Base-by-base conservation (phyloP, 1,140 invertebrate species). In the Zaprionus kolodkinae region DNA sequence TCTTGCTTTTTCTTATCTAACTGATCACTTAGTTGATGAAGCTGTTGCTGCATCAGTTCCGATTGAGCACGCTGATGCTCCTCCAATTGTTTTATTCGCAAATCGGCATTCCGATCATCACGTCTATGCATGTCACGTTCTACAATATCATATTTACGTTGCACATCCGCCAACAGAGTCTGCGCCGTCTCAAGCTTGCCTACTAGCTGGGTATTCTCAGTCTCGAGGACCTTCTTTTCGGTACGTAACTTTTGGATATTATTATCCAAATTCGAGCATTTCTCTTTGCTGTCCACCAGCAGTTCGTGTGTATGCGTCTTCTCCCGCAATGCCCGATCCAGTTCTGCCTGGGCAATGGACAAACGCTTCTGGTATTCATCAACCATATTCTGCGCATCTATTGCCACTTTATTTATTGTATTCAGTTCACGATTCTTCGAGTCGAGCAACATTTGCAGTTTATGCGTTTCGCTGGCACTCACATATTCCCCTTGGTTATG, bases 251-350 rank as follows among this genome's bases (percentile, higher is more conserved):
- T 92, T 1, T 73, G 60, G 21, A 92, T 81, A 6, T 61, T 71
- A 33, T 78, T 91, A 11, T 93, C 88, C 45, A 92, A 63, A 67
- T 92, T 80, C 0, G 91, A 92, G 62, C 89, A 86, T 15, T 79
- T 89, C 52, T 79, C 78, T 52, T 93, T 93, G 21, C 79, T 79
- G 15, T 93, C 92, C 9, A 93, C 94, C 63, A 94, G 92, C 64
- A 94, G 91, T 36, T 94, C 93, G 75, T 94, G 94, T 13, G 93
- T 93, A 65, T 94, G 93, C 50, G 94, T 92, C 12, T 94, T 82
- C 12, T 93, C 94, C 0, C 94, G 81, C 35, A 93, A 88, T 2
- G 93, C 93, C 21, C 94, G 93, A 25, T 94, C 94, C 45, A 93
- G 91, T 52, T 95, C 94, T 33, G 93, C 93, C 45, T 94, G 81